These are phyloP conservation scores for Drosophila meridionalis DNA, from an alignment of 2,888 invertebrate genomes.

Conservation along the genomic window DNA sequence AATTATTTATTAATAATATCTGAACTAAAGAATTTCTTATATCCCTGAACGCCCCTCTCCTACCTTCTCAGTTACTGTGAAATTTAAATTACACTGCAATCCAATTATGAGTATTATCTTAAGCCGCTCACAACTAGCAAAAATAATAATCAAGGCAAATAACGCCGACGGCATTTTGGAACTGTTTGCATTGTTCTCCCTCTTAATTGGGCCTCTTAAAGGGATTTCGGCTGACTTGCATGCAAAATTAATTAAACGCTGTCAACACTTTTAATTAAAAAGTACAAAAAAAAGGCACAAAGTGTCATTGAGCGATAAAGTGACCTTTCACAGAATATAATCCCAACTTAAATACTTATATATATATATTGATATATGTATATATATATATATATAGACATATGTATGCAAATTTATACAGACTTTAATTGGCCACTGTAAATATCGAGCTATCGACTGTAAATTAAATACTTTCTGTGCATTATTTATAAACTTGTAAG, in stretches of 20 bases:
- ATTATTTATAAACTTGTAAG: constrained; percentile 42
- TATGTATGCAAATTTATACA: constrained; percentile 2
- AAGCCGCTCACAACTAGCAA: constrained; percentile 5
- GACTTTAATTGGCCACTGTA: not conserved
- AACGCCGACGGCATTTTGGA: constrained; percentile 29
- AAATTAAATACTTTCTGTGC: constrained; percentile 23
- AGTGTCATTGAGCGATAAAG: constrained; percentile 10
- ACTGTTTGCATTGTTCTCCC: constrained; percentile 42
- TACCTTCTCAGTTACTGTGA: not conserved
- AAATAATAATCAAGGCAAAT: constrained; percentile 42
- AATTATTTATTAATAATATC: constrained; percentile 5
- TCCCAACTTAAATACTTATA: not conserved
- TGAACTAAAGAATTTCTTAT: not conserved
- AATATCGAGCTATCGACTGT: not conserved
- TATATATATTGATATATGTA: not conserved
- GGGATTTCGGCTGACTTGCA: constrained; percentile 34
- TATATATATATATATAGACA: not conserved
- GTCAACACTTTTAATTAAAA: constrained; percentile 40
- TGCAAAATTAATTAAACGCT: constrained; percentile 45
- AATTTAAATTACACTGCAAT: constrained; percentile 42
- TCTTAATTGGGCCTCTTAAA: constrained; percentile 67
- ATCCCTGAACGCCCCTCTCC: not conserved
- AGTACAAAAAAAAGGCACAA: constrained; percentile 10
- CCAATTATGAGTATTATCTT: constrained; percentile 36
- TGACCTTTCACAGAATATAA: constrained; percentile 10